Evolutionary conservation across 2,113 vertebrate species (phyloP), one percentile per base, ranked within the genome.

Genomic region (Cathartes aura): DNA sequence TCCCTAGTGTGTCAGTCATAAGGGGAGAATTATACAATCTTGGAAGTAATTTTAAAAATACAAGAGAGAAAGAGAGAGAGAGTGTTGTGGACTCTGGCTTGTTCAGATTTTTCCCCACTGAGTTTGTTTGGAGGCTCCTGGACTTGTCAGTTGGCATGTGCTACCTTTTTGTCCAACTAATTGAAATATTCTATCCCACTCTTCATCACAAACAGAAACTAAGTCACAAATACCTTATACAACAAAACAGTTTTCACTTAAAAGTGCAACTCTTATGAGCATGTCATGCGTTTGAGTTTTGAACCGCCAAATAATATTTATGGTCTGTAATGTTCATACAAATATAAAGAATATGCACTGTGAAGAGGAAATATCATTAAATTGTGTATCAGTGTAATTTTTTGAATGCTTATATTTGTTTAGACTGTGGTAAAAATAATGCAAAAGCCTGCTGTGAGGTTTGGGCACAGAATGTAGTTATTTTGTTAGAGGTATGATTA

Each of bases 391-490:
- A 82, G 11, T 6, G 10, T 47, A 30, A 29, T 58, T 82, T 72
- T 78, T 78, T 40, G 1, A 50, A 59, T 60, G 43, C 4, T 10
- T 55, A 9, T 79, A 12, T 83, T 52, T 80, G 6, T 75, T 93
- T 73, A 70, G 24, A 85, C 8, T 63, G 18, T 66, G 20, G 15
- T 87, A 56, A 83, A 95, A 93, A 48, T 90, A 80, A 70, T n/a
- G 8, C 56, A 75, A 50, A 89, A 89, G 3, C 3, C 1, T 1
- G 50, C 15, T 62, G 21, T 84, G 78, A 80, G 45, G 12, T 42
- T 56, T 85, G 42, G 40, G 64, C 27, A 43, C 40, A 63, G 24
- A 89, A 47, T 26, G 12, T 36, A 52, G 24, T 48, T 64, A 27
- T 67, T 82, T 76, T 89, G 20, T 79, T 71, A 81, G 43, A 82